Percentiles rank a stretch among this genome's conserved stretches.
Conservation (phyloP, 2,888 invertebrate genomes). For the Aleiodes testaceus region DNA sequence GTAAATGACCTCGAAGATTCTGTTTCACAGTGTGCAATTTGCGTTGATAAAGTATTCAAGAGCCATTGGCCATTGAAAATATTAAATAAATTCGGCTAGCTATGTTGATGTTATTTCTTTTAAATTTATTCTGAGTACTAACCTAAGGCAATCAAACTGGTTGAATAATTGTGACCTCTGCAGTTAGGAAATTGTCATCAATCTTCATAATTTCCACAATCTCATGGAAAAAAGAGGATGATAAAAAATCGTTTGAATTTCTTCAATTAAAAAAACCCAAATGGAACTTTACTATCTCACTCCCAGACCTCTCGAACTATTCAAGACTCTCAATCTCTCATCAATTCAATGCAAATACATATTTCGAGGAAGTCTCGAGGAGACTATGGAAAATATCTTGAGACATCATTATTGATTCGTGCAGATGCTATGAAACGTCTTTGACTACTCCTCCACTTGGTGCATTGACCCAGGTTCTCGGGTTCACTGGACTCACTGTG, state of each 20-base stretch:
- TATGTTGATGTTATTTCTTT: background rate
- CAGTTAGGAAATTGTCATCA: background rate
- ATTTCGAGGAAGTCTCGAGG: no score
- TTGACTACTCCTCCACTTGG: constrained; percentile 12
- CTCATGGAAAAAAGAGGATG: no score
- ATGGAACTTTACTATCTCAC: no score
- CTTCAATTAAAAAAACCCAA: no score
- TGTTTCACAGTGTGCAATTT: constrained; percentile 15
- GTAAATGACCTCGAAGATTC: constrained; percentile 14
- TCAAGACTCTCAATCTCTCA: no score
- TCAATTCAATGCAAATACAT: no score
- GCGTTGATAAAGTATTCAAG: constrained; percentile 27
- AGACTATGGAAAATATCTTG: background rate
- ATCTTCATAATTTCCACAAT: background rate
- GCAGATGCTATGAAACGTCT: background rate
- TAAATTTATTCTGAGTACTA: constrained; percentile 4
- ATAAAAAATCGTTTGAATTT: no score
- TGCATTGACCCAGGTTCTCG: constrained; percentile 17
- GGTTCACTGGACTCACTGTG: background rate
- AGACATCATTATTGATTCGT: constrained; percentile 11
- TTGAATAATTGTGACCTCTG: constrained; percentile 18
- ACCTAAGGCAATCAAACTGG: constrained; percentile 35
- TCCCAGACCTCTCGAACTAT: no score
- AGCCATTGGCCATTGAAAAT: constrained; percentile 9
- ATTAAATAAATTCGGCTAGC: background rate